Percentiles rank a stretch among this genome's conserved stretches.
These are phyloP conservation scores for Phengaris arion DNA, from an alignment of 2,888 invertebrate genomes.

Conservation along the genomic window DNA sequence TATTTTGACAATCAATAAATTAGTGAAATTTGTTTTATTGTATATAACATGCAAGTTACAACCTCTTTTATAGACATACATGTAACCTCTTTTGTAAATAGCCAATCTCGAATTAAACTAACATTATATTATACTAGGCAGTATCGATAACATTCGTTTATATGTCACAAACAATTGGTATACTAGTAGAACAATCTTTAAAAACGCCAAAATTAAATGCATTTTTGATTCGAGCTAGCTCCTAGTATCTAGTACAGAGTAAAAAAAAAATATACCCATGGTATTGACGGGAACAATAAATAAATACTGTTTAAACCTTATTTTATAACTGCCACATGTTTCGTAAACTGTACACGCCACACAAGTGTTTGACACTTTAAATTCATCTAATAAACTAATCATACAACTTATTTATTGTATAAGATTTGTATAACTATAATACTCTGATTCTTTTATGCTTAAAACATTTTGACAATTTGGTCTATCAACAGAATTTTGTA, in stretches of 20 bases:
- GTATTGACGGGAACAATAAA: neutral
- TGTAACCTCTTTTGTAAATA: neutral
- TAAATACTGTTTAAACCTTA: constrained; percentile 13
- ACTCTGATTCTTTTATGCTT: too few species aligned
- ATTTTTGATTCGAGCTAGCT: neutral
- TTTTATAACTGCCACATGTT: neutral
- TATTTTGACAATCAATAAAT: neutral
- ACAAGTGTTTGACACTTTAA: constrained; percentile 9
- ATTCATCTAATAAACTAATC: constrained; percentile 24
- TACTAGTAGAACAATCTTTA: neutral
- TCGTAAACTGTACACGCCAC: neutral
- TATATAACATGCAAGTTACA: neutral
- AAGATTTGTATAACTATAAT: neutral
- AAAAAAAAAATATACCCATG: neutral
- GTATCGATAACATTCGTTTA: neutral
- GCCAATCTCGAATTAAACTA: neutral
- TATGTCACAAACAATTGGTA: neutral
- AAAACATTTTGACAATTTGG: too few species aligned
- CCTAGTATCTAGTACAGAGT: neutral
- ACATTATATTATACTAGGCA: constrained; percentile 1
- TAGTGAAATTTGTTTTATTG: neutral
- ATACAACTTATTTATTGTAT: neutral
- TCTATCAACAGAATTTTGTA: too few species aligned
- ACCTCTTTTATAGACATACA: neutral
- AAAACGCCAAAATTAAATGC: neutral